Percentiles rank a stretch among this genome's conserved stretches.
These are phyloP conservation scores for Athrips mouffetella DNA, from an alignment of 2,888 invertebrate species.

Conservation along the genomic window DNA sequence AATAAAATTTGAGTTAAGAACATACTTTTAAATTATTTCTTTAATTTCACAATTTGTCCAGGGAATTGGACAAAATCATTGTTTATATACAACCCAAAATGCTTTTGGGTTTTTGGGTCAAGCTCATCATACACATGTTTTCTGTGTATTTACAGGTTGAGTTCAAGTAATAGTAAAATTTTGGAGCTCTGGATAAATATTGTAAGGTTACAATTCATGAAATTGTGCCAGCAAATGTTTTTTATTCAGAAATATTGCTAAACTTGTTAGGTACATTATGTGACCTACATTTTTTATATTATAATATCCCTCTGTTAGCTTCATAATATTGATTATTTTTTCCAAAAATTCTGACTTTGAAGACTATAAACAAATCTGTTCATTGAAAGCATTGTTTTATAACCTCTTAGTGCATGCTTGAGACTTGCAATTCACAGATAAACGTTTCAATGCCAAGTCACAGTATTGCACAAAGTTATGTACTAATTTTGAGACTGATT, in stretches of 20 bases:
- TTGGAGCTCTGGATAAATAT: background rate
- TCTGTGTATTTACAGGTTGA: constrained; percentile 4
- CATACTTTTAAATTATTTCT: background rate
- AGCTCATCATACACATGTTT: constrained; percentile 15
- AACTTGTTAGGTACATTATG: background rate
- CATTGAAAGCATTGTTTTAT: background rate
- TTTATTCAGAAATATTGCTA: constrained; percentile 16
- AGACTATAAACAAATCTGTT: background rate
- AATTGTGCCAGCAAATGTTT: background rate
- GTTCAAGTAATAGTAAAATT: background rate
- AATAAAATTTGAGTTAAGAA: background rate
- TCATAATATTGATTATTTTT: no score
- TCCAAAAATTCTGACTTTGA: background rate
- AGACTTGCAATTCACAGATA: constrained; percentile 7
- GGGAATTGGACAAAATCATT: constrained; percentile 11
- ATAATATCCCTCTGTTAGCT: background rate
- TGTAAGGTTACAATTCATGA: constrained; percentile 10
- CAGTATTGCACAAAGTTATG: background rate
- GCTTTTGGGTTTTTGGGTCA: constrained; percentile 23
- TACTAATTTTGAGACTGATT: background rate
- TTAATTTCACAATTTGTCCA: background rate
- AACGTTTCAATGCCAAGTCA: constrained; percentile 5
- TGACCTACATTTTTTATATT: constrained; percentile 14
- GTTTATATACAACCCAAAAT: constrained; percentile 24
- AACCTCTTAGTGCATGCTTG: constrained; percentile 13